Evolutionary conservation across 2,797 vertebrate species (phyloP).

Genomic region (Fringilla coelebs): DNA sequence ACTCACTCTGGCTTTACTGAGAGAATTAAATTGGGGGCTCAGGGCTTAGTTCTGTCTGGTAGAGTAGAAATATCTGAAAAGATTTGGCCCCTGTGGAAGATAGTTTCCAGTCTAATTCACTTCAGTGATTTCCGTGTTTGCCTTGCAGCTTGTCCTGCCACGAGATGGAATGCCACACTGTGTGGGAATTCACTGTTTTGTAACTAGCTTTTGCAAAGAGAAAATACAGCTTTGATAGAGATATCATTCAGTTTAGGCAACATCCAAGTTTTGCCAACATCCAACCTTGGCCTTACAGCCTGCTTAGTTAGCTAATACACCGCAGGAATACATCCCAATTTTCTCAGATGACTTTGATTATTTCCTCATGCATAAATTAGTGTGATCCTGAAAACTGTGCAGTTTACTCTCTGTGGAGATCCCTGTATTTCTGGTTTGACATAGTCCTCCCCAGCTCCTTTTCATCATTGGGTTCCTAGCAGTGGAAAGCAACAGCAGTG

Average conservation of each 20-base stretch:
- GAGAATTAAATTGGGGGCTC: not conserved
- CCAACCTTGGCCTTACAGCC: not conserved
- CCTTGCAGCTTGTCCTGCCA: conserved; percentile 26
- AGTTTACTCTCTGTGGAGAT: not conserved
- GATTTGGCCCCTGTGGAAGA: not conserved
- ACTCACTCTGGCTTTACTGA: not conserved
- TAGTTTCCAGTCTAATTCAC: conserved; percentile 46
- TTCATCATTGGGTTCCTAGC: not conserved
- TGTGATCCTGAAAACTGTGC: not conserved
- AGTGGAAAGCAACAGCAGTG: not conserved
- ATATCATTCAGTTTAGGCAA: not conserved
- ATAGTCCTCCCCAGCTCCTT: not conserved
- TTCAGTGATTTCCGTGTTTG: conserved; percentile 3
- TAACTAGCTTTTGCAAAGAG: not conserved
- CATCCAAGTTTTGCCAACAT: not conserved
- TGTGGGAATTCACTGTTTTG: conserved; percentile 10
- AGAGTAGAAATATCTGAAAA: not conserved
- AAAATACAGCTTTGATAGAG: not conserved
- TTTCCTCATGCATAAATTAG: not conserved
- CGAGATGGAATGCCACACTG: not conserved
- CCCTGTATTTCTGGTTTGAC: not conserved
- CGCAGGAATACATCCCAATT: not conserved
- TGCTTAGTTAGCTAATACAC: not conserved
- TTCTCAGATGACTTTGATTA: not conserved
- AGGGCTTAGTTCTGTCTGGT: not conserved